Conservation (phyloP, 2,888 invertebrate species). For the Orthonychiurus folsomi region DNA sequence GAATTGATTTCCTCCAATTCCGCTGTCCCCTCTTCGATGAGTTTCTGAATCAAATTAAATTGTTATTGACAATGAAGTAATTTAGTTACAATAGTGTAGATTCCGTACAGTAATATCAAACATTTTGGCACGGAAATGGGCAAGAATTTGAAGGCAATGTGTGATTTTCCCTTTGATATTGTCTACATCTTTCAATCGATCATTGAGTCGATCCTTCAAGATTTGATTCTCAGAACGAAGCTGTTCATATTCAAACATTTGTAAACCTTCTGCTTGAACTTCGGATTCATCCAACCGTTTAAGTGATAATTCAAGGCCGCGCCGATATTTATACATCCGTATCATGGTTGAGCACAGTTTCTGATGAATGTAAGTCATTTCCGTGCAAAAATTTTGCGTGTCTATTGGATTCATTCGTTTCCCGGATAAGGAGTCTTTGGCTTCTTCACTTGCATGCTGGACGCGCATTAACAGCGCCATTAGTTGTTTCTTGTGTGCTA, state of each 20-base stretch:
- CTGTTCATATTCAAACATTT: constrained; percentile 28
- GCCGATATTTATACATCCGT: constrained; percentile 19
- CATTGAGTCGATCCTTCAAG: constrained; percentile 19
- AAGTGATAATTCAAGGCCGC: constrained; percentile 18
- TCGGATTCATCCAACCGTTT: constrained; percentile 20
- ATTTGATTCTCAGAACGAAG: constrained; percentile 23
- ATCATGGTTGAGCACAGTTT: constrained; percentile 17
- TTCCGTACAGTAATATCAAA: constrained; percentile 11
- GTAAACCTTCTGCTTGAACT: constrained; percentile 25
- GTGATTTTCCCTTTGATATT: constrained; percentile 24
- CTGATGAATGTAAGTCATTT: constrained; percentile 19
- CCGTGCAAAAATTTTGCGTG: constrained; percentile 21
- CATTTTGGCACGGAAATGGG: constrained; percentile 23
- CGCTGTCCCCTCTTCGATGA: constrained; percentile 13
- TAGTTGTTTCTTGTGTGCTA: constrained; percentile 14
- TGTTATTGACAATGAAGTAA: not conserved
- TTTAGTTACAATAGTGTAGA: not conserved
- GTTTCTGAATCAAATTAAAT: constrained; percentile 8
- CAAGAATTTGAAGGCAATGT: constrained; percentile 25
- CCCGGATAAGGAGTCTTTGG: constrained; percentile 21
- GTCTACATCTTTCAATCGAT: constrained; percentile 20
- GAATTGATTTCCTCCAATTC: constrained; percentile 17
- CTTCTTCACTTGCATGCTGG: constrained; percentile 15
- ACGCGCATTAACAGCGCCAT: constrained; percentile 15
- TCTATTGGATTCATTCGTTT: constrained; percentile 13